Conservation (phyloP, 2,888 invertebrate species). For the Orthosia cruda region DNA sequence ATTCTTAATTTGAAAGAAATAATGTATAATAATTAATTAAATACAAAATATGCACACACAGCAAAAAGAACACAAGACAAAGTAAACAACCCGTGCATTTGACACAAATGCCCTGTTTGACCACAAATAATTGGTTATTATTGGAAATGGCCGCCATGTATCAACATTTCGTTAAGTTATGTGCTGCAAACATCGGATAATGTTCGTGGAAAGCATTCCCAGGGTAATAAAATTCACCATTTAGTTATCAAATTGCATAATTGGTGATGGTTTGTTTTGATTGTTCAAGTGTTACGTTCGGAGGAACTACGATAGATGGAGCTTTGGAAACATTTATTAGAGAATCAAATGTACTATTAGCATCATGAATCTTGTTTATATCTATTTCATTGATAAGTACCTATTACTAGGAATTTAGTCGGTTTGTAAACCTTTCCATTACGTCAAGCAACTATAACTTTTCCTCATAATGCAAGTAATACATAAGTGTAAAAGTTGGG, state of each 20-base stretch:
- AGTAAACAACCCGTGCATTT: slow-evolving; percentile 33
- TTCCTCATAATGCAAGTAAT: too few relatives aligned
- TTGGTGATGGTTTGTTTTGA: slow-evolving; percentile 37
- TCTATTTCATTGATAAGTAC: too few relatives aligned
- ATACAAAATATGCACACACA: background rate
- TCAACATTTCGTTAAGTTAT: slow-evolving; percentile 61
- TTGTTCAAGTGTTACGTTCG: background rate
- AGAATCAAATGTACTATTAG: too few relatives aligned
- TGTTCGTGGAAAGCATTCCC: slow-evolving; percentile 40
- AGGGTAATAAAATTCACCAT: slow-evolving; percentile 43
- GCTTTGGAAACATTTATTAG: too few relatives aligned
- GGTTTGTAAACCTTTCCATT: too few relatives aligned
- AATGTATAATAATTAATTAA: too few relatives aligned
- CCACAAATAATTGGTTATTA: slow-evolving; percentile 59
- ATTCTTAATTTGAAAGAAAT: too few relatives aligned
- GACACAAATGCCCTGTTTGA: slow-evolving; percentile 48
- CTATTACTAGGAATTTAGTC: too few relatives aligned
- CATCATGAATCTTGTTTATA: too few relatives aligned
- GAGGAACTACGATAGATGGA: too few relatives aligned
- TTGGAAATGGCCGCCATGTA: slow-evolving; percentile 54
- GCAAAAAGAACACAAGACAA: slow-evolving; percentile 33
- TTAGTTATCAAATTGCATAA: slow-evolving; percentile 33
- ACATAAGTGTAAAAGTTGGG: too few relatives aligned
- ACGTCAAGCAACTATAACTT: too few relatives aligned
- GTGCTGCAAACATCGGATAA: slow-evolving; percentile 38